phyloP scores from a whole-genome alignment of 2,113 vertebrate species.

The Mustela lutreola region DNA sequence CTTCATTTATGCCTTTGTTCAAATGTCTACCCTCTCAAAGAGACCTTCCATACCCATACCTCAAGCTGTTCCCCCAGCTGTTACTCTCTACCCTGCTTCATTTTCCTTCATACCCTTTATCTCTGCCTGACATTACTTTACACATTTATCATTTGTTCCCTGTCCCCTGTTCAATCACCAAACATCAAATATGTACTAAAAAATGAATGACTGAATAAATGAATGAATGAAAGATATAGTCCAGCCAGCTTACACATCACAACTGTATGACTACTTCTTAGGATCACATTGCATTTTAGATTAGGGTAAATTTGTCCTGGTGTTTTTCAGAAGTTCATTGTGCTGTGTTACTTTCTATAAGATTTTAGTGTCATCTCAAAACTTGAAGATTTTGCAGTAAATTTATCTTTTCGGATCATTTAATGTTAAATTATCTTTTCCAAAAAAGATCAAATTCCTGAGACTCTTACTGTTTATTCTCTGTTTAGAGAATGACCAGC shows the following conservation, averaged over 20 bases:
- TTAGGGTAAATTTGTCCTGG: not conserved
- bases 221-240: not conserved
- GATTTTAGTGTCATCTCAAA: slow-evolving; percentile 23
- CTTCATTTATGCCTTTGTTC: not conserved
- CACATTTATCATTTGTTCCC: not conserved
- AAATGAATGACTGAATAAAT: not conserved
- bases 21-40: not conserved
- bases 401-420: not conserved
- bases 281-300: not conserved
- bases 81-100: not conserved
- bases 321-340: not conserved
- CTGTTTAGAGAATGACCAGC: not conserved
- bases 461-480: not conserved
- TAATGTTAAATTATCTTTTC: slow-evolving; percentile 42
- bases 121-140: not conserved
- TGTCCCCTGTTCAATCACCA: not conserved
- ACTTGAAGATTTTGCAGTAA: slow-evolving; percentile 31
- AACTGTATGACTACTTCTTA: not conserved
- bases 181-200: not conserved
- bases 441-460: not conserved
- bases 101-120: not conserved
- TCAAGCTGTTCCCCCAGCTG: not conserved
- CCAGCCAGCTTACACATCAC: not conserved
- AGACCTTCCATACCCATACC: not conserved
- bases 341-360: not conserved